Base-by-base conservation (phyloP, 1,140 invertebrate genomes). In the Drosophila funebris region DNA sequence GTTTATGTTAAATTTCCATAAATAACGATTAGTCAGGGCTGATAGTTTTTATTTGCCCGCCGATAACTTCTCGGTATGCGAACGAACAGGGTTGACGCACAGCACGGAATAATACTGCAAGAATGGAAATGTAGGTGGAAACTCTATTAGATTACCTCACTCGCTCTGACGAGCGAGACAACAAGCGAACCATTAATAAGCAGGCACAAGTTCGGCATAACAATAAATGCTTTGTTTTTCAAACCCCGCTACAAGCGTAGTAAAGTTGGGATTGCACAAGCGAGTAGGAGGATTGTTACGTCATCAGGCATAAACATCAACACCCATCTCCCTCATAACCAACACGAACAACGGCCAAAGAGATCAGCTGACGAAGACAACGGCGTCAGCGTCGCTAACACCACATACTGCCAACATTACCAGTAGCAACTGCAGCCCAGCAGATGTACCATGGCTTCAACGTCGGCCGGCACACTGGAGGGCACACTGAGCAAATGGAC, bases 401-500 rank as follows among this genome's bases (percentile, higher is more conserved):
- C 24, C 4, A 6, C 24, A 27, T 5, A 27, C 4, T 22, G 1
- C 22, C 31, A 48, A 31, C 9, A 31, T 14, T 36, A 46, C 22
- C 57, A 46, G 4, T 20, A 33, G 50, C n/a, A 57, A 9, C 27
- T 27, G 22, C 31, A 48, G 20, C 13, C 13, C 16, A 48, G 27
- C 68, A 44, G 52, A 48, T 68, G 31, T 33, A 69, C 33, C 39
- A 72, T 72, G 69, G 37, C 69, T 52, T 67, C 69, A 14, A 36
- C 62, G 3, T 72, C 69, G 16, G 41, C 71, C 52, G 77, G 77
- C 20, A 95, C 95, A 87, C 96, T 99, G 96, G 98, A 99, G 94
- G 99, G 99, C 74, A 97, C 97, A n/a, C 93, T 99, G 43, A 99
- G 97, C 93, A 99, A 99, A 95, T 99, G 98, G 99, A 99, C 99